These are phyloP conservation scores for Caradrina kadenii DNA, from an alignment of 2,888 invertebrate genomes.

Conservation along the genomic window DNA sequence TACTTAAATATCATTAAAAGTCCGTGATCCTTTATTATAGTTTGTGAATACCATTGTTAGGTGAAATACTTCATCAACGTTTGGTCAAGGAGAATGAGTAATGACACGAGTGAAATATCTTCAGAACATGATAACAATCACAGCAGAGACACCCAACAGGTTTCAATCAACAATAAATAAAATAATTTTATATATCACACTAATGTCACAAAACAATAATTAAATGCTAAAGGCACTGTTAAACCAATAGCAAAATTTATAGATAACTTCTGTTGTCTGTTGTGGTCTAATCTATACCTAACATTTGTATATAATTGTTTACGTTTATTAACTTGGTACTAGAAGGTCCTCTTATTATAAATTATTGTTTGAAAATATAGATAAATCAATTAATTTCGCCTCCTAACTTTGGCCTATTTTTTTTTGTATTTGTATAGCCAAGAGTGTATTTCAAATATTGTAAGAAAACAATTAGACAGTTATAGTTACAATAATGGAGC, in stretches of 20 bases:
- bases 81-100: conserved; percentile 69
- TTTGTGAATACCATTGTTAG: conserved; percentile 1
- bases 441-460: background rate
- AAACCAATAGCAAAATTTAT: conserved; percentile 25
- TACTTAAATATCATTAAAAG: background rate
- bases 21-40: conserved; percentile 3
- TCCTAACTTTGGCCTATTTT: background rate
- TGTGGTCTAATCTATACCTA: conserved; percentile 18
- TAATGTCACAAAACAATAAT: conserved; percentile 55
- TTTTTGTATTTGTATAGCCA: background rate
- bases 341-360: background rate
- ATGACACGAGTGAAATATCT: conserved; percentile 68
- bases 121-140: conserved; percentile 71
- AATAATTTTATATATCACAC: conserved; percentile 51
- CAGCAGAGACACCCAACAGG: conserved; percentile 77
- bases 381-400: background rate
- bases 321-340: background rate
- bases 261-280: conserved; percentile 20
- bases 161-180: conserved; percentile 63
- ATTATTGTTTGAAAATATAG: background rate
- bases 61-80: conserved; percentile 29
- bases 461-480: background rate
- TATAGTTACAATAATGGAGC: background rate
- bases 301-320: background rate
- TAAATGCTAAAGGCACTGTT: conserved; percentile 33